Evolutionary conservation across 53 echinoderm and acorn worm genomes (phyloP).

Genomic region (Patiria pectinifera): DNA sequence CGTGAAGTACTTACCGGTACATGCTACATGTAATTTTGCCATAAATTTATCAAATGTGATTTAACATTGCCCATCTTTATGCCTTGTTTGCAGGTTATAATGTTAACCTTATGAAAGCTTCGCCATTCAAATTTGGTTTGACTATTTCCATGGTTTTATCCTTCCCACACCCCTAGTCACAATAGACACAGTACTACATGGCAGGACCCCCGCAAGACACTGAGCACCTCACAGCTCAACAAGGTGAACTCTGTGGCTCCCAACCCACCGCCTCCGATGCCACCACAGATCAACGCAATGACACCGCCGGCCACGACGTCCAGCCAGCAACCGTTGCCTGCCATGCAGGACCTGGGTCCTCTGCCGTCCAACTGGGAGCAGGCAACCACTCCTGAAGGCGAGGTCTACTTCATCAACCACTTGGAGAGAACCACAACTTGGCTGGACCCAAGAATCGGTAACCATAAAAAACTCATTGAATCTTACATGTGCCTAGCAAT

Average conservation of each 20-base stretch:
- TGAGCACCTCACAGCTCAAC: constrained; percentile 70
- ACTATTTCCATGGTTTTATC: not conserved
- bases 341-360: constrained; percentile 89
- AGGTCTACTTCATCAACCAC: constrained; percentile 96
- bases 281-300: constrained; percentile 39
- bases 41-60: not conserved
- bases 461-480: not conserved
- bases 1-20: too few relatives aligned
- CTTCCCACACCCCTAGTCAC: constrained; percentile 64
- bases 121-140: too few relatives aligned
- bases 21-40: not conserved
- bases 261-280: constrained; percentile 43
- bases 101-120: too few relatives aligned
- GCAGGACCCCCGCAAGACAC: constrained; percentile 90
- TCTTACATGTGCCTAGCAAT: not conserved
- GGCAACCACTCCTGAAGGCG: constrained; percentile 92
- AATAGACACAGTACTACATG: constrained; percentile 89
- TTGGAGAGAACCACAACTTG: constrained; percentile 92
- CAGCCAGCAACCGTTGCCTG: constrained; percentile 77
- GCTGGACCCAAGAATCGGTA: constrained; percentile 98
- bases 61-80: not conserved
- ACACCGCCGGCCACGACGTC: constrained; percentile 30
- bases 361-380: constrained; percentile 96
- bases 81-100: too few relatives aligned
- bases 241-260: constrained; percentile 63